These are phyloP conservation scores for Osmoderma eremita DNA, from an alignment of 2,888 invertebrate genomes.

Conservation along the genomic window DNA sequence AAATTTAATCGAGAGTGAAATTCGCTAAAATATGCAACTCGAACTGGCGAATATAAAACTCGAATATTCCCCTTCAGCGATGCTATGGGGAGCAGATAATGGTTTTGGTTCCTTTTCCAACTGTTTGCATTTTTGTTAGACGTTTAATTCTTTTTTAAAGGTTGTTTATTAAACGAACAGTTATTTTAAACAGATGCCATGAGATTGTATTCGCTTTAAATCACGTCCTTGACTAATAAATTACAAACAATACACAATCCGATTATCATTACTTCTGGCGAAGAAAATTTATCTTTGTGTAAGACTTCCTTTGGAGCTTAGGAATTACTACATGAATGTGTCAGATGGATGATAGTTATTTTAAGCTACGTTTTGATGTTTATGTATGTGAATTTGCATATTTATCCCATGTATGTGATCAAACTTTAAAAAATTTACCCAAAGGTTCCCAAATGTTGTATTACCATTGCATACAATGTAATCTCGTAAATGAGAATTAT, in stretches of 20 bases:
- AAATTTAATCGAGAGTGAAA: slow-evolving; percentile 7
- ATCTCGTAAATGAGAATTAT: no score
- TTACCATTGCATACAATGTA: no score
- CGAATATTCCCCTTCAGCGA: not conserved
- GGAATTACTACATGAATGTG: no score
- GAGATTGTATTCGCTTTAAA: not conserved
- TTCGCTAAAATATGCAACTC: not conserved
- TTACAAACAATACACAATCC: not conserved
- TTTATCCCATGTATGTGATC: no score
- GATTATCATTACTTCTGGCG: no score
- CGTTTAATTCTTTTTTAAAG: not conserved
- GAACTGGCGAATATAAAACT: not conserved
- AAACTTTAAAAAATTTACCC: no score
- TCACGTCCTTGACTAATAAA: not conserved
- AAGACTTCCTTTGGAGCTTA: no score
- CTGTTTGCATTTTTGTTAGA: not conserved
- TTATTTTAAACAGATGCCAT: not conserved
- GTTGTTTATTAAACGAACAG: slow-evolving; percentile 13
- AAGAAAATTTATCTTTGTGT: no score
- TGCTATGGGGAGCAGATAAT: not conserved
- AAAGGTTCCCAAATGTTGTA: no score
- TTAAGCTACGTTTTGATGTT: no score
- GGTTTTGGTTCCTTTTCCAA: not conserved
- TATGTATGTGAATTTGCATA: no score
- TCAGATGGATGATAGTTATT: no score